phyloP scores from a whole-genome alignment of 2,888 invertebrate species.

The Linnaemya tessellans region DNA sequence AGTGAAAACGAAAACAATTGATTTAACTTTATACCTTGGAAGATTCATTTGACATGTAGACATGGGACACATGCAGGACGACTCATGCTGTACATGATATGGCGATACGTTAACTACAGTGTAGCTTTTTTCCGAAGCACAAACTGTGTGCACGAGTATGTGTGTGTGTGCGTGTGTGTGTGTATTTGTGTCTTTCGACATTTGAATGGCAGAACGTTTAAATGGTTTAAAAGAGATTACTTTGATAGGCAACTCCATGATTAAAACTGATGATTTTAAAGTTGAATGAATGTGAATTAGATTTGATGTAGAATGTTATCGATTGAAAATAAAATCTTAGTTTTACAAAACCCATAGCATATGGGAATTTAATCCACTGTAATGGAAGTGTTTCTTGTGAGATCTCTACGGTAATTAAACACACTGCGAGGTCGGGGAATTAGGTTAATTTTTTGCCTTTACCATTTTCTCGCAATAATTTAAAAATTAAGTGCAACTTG shows the following conservation, averaged over 20 bases:
- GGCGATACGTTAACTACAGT: neutral
- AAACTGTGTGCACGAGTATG: neutral
- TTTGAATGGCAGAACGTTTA: neutral
- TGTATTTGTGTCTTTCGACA: neutral
- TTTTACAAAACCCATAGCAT: no score
- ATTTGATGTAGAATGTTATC: neutral
- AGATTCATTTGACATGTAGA: constrained; percentile 23
- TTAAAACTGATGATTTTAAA: neutral
- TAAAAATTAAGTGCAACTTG: no score
- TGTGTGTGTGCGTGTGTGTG: neutral
- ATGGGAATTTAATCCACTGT: no score
- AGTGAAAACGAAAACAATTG: constrained; percentile 48
- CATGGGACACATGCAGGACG: constrained; percentile 2
- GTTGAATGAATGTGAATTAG: neutral
- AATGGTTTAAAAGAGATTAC: constrained; percentile 43
- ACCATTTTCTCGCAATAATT: no score
- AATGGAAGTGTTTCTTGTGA: no score
- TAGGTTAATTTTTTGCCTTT: no score
- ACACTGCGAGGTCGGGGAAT: no score
- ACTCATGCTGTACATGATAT: neutral
- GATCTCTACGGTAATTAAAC: no score
- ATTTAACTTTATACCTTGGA: constrained; percentile 43
- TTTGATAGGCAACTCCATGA: constrained; percentile 49
- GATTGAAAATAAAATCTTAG: neutral
- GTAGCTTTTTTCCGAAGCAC: constrained; percentile 16